Conservation (phyloP, 2,888 invertebrate species). For the Drosophila aldrichi region DNA sequence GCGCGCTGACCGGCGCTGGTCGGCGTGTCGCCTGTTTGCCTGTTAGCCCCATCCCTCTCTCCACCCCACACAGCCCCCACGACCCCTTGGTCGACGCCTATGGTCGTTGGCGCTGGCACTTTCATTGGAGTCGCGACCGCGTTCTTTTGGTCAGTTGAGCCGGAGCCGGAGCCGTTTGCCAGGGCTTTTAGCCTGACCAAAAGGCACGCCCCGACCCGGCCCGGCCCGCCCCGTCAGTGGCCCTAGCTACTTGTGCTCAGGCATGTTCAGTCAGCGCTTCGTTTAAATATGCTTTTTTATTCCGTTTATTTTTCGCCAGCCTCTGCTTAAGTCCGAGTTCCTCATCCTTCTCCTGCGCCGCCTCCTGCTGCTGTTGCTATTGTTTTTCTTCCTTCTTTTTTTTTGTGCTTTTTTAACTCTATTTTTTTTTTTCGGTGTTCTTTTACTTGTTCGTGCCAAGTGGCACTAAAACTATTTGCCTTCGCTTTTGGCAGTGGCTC, state of each 20-base stretch:
- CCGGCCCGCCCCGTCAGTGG: constrained; percentile 8
- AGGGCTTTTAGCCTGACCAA: constrained; percentile 38
- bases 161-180: constrained; percentile 34
- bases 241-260: constrained; percentile 47
- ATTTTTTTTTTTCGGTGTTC: constrained; percentile 39
- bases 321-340: constrained; percentile 40
- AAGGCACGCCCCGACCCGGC: neutral
- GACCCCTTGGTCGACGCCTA: neutral
- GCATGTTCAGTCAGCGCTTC: constrained; percentile 66
- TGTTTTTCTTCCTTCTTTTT: neutral
- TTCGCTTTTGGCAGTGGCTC: constrained; percentile 53
- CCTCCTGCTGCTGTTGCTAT: constrained; percentile 1
- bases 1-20: constrained; percentile 52
- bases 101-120: neutral
- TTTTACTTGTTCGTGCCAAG: constrained; percentile 77
- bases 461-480: constrained; percentile 81
- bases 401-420: neutral
- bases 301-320: constrained; percentile 2
- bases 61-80: neutral
- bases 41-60: constrained; percentile 10
- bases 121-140: constrained; percentile 44
- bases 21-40: constrained; percentile 62
- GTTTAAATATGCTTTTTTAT: constrained; percentile 33
- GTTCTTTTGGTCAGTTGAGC: constrained; percentile 52
- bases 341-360: too few relatives aligned